These are phyloP conservation scores for Synanthedon tipuliformis DNA, from an alignment of 2,888 invertebrate genomes.

Conservation along the genomic window DNA sequence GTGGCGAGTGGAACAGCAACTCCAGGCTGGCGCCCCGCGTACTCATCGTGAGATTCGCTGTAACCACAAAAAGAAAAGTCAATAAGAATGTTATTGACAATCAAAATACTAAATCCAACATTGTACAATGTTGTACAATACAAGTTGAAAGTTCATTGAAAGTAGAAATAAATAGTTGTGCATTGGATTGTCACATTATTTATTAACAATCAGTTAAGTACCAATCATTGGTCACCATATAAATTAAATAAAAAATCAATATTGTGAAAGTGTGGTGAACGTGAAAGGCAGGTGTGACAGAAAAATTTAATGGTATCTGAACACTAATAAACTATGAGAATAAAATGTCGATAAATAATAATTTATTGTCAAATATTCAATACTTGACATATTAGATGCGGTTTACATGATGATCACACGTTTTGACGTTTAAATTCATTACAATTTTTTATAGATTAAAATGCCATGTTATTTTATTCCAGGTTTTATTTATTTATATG, in stretches of 20 bases:
- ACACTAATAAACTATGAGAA: conserved; percentile 58
- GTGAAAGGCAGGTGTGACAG: conserved; percentile 39
- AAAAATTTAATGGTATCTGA: conserved; percentile 62
- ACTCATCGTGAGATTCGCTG: conserved; percentile 77
- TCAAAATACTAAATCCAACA: no score
- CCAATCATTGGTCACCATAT: conserved; percentile 29
- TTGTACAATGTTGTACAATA: no score
- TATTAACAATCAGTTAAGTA: conserved; percentile 26
- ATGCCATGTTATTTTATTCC: no score
- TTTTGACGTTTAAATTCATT: no score
- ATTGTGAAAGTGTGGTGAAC: conserved; percentile 29
- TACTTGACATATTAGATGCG: conserved; percentile 23
- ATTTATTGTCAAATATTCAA: conserved; percentile 49
- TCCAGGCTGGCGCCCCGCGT: conserved; percentile 71
- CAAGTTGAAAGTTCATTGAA: no score
- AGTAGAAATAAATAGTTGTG: no score
- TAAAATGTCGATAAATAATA: conserved; percentile 61
- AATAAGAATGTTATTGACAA: not conserved
- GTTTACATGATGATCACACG: conserved; percentile 27
- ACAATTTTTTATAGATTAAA: no score
- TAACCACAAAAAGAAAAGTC: conserved; percentile 48
- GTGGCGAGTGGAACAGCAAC: conserved; percentile 77
- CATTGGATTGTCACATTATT: conserved; percentile 11
- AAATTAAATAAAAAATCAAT: conserved; percentile 37
- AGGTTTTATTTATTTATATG: no score